Evolutionary conservation across 2,113 vertebrate genomes (phyloP).

Genomic region (Ictidomys tridecemlineatus): DNA sequence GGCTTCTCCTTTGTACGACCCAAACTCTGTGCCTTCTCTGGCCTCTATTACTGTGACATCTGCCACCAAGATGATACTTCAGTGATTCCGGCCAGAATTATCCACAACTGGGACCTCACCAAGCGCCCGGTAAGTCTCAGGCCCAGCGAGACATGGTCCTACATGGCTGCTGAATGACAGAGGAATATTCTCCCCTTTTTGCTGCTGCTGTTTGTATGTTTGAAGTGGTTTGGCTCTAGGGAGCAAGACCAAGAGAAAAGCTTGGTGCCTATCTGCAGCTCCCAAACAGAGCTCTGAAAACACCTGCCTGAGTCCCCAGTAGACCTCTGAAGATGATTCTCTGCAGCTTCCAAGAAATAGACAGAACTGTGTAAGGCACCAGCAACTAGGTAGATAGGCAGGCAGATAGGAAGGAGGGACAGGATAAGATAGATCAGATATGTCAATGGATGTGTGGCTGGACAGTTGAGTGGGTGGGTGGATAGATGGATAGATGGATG

Average conservation of each 20-base stretch:
- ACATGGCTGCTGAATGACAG: background rate
- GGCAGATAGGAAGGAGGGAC: background rate
- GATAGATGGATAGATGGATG: too few species aligned
- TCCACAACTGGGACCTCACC: slow-evolving; percentile 97
- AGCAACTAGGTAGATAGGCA: background rate
- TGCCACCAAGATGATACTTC: slow-evolving; percentile 93
- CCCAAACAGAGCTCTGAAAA: background rate
- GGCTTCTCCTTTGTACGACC: slow-evolving; percentile 92
- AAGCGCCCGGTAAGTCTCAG: slow-evolving; percentile 89
- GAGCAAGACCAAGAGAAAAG: background rate
- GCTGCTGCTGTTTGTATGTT: background rate
- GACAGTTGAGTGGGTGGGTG: background rate
- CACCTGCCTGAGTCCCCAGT: background rate
- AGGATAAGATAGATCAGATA: background rate
- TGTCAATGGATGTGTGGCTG: background rate
- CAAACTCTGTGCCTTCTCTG: slow-evolving; percentile 94
- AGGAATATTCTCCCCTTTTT: background rate
- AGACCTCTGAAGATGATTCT: background rate
- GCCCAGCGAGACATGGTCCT: accelerated
- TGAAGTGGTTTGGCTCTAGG: background rate
- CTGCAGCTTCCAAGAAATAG: background rate
- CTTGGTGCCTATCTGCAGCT: background rate
- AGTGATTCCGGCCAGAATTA: slow-evolving; percentile 95
- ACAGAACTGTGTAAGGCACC: background rate
- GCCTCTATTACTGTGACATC: slow-evolving; percentile 94